Percentiles rank a stretch among this genome's conserved stretches.
Evolutionary conservation across 2,113 vertebrate species (phyloP).

Genomic region (Hippocampus abdominalis): DNA sequence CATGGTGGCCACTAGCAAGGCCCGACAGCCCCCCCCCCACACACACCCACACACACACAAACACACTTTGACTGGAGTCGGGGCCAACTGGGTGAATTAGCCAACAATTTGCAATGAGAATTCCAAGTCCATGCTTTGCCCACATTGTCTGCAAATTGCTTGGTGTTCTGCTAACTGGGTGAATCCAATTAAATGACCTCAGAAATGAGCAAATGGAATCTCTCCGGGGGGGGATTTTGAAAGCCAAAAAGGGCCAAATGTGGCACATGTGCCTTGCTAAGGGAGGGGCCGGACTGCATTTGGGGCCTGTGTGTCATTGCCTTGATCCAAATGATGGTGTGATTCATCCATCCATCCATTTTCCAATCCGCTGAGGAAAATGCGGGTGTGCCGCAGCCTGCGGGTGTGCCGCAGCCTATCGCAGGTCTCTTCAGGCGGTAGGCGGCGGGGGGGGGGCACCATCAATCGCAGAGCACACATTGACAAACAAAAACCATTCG

Average conservation of each 20-base stretch:
- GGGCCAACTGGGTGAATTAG: slow-evolving; percentile 2
- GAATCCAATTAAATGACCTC: slow-evolving; percentile 33
- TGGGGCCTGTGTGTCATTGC: slow-evolving; percentile 16
- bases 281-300: slow-evolving; percentile 15
- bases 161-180: background rate
- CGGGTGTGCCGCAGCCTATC: too few relatives aligned
- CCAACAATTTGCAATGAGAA: slow-evolving; percentile 13
- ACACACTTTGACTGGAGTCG: background rate
- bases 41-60: background rate
- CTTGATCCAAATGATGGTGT: slow-evolving; percentile 17
- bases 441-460: too few relatives aligned
- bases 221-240: slow-evolving; percentile 12
- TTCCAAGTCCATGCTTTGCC: background rate
- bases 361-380: too few relatives aligned
- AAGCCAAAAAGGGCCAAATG: slow-evolving; percentile 32
- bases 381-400: too few relatives aligned
- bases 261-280: slow-evolving; percentile 20
- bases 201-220: slow-evolving; percentile 41
- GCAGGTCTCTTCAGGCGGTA: too few relatives aligned
- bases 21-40: background rate
- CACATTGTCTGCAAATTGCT: background rate
- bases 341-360: background rate
- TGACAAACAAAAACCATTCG: too few relatives aligned
- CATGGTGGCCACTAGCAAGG: slow-evolving; percentile 38
- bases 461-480: too few relatives aligned